Evolutionary conservation across 2,888 invertebrate genomes (phyloP).

Genomic region (Catocala nupta): DNA sequence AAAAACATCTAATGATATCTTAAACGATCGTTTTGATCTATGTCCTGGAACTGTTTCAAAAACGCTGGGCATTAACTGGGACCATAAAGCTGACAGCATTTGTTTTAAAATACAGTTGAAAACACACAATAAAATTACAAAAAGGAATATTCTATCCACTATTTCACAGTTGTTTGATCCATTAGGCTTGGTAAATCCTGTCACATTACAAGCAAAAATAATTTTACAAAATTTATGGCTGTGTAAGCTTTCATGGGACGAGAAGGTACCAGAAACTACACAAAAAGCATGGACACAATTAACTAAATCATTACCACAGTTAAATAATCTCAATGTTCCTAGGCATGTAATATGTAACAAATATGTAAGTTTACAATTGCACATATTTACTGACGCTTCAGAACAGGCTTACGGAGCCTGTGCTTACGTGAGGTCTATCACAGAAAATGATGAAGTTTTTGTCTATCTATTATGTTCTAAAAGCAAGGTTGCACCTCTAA

Average conservation of each 20-base stretch:
- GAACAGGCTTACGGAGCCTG: conserved; percentile 1
- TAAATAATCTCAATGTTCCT: neutral
- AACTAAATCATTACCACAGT: too few species aligned
- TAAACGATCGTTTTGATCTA: neutral
- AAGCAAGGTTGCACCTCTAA: conserved; percentile 4
- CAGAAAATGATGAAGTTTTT: neutral
- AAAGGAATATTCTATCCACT: too few species aligned
- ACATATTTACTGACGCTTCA: neutral
- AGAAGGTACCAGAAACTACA: neutral
- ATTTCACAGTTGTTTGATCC: neutral
- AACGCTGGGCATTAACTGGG: neutral
- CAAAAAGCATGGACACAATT: too few species aligned
- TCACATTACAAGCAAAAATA: neutral
- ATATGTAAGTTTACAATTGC: neutral
- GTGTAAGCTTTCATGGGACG: conserved; percentile 1
- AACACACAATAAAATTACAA: too few species aligned
- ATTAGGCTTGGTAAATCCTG: neutral
- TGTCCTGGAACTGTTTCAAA: neutral
- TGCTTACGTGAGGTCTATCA: neutral
- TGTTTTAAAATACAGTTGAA: neutral
- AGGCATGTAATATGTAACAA: neutral
- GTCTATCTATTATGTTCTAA: neutral
- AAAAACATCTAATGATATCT: too few species aligned
- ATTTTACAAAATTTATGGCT: neutral
- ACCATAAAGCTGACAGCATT: neutral